These are phyloP conservation scores for Villa cingulata DNA, from an alignment of 2,888 invertebrate genomes.

Conservation along the genomic window DNA sequence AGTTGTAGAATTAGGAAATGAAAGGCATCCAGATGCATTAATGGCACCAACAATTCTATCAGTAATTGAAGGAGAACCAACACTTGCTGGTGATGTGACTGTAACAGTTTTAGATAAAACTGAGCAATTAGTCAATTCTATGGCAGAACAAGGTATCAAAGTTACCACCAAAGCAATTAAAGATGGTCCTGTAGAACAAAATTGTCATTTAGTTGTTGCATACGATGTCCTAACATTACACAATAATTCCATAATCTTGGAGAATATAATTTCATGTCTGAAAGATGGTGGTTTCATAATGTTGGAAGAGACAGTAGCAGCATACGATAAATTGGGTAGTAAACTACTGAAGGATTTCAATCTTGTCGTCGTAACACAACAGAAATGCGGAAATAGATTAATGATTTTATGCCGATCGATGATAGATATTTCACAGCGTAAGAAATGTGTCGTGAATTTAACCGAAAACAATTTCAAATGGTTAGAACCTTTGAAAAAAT, in stretches of 20 bases:
- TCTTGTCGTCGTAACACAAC: slow-evolving; percentile 45
- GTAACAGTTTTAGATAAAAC: slow-evolving; percentile 41
- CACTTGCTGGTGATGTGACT: slow-evolving; percentile 49
- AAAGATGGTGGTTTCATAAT: slow-evolving; percentile 58
- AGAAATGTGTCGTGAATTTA: slow-evolving; percentile 46
- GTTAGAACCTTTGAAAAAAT: slow-evolving; percentile 67
- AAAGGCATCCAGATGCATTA: slow-evolving; percentile 48
- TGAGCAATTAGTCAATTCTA: slow-evolving; percentile 40
- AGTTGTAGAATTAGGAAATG: slow-evolving; percentile 52
- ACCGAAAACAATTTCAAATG: slow-evolving; percentile 60
- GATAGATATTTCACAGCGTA: slow-evolving; percentile 21
- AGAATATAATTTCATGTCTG: slow-evolving; percentile 47
- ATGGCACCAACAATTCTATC: slow-evolving; percentile 47
- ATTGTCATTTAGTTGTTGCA: slow-evolving; percentile 53
- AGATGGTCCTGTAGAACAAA: slow-evolving; percentile 46
- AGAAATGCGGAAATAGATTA: slow-evolving; percentile 48
- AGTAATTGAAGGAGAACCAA: slow-evolving; percentile 60
- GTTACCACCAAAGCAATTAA: slow-evolving; percentile 48
- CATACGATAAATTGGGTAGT: slow-evolving; percentile 36
- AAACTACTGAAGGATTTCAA: slow-evolving; percentile 32
- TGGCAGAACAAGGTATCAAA: slow-evolving; percentile 50
- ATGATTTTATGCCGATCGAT: slow-evolving; percentile 49
- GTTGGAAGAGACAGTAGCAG: slow-evolving; percentile 49
- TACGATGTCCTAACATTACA: slow-evolving; percentile 50
- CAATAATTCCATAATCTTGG: slow-evolving; percentile 39